Percentiles rank a stretch among this genome's conserved stretches.
These are phyloP conservation scores for Papilio glaucus DNA, from an alignment of 1,140 invertebrate genomes.

Conservation along the genomic window DNA sequence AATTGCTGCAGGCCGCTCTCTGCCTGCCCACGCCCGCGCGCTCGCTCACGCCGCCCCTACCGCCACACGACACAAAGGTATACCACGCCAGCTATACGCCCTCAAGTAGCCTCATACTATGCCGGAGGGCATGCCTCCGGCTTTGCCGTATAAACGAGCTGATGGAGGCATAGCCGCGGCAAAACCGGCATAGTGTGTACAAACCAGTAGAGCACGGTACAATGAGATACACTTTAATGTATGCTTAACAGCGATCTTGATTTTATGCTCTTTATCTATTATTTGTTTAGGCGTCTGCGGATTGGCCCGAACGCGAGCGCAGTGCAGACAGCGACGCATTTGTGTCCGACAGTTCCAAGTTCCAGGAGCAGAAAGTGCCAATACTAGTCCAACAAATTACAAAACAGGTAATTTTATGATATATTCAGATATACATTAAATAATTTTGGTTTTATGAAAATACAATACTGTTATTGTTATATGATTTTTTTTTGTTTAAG, in stretches of 20 bases:
- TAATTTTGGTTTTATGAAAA: background rate
- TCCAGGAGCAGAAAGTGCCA: slow-evolving; percentile 78
- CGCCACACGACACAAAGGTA: slow-evolving; percentile 42
- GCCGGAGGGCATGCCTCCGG: no score
- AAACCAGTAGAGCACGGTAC: no score
- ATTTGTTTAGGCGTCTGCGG: slow-evolving; percentile 50
- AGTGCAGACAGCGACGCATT: slow-evolving; percentile 79
- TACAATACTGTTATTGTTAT: background rate
- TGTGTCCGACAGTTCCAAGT: slow-evolving; percentile 77
- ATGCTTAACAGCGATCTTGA: background rate
- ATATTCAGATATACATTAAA: slow-evolving; percentile 30
- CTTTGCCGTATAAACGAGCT: background rate
- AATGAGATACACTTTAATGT: background rate
- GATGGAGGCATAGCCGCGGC: no score
- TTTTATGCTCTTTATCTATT: background rate
- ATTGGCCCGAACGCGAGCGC: slow-evolving; percentile 73
- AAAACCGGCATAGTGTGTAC: no score
- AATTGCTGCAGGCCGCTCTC: slow-evolving; percentile 94
- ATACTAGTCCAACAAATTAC: slow-evolving; percentile 78
- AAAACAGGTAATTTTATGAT: slow-evolving; percentile 62
- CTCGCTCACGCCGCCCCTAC: slow-evolving; percentile 44
- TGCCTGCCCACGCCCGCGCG: slow-evolving; percentile 82
- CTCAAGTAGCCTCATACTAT: background rate
- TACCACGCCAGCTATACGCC: no score
- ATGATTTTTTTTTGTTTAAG: slow-evolving; percentile 55